Conservation (phyloP, 2,797 vertebrate genomes). For the Spea hammondii region DNA sequence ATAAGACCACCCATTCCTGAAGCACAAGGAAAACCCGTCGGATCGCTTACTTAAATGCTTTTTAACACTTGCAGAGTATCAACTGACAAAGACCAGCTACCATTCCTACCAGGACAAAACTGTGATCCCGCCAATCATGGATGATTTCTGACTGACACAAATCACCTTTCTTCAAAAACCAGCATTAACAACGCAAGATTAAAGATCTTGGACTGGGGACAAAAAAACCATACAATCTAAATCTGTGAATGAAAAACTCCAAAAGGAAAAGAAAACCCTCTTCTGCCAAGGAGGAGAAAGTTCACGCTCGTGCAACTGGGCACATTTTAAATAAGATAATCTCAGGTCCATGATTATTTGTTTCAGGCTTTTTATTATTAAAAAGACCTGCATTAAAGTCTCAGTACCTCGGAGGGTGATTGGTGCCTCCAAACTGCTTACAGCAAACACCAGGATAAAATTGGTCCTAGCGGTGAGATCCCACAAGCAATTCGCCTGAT, state of each 20-base stretch:
- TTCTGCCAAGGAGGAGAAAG: conserved; percentile 15
- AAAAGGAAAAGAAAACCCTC: neutral
- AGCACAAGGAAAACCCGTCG: conserved; percentile 65
- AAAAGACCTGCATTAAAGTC: conserved; percentile 62
- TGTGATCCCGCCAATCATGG: conserved; percentile 39
- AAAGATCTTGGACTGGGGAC: conserved; percentile 4
- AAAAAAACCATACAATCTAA: conserved; percentile 13
- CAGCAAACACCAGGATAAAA: conserved; percentile 13
- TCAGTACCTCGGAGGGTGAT: conserved; percentile 60
- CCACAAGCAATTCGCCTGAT: conserved; percentile 33
- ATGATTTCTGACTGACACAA: conserved; percentile 45
- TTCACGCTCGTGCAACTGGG: conserved; percentile 53
- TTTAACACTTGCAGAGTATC: conserved; percentile 50
- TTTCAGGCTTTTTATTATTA: conserved; percentile 59
- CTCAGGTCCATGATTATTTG: conserved; percentile 68
- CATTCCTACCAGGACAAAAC: conserved; percentile 48
- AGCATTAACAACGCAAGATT: conserved; percentile 35
- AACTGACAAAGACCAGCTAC: conserved; percentile 31
- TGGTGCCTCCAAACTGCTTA: conserved; percentile 40
- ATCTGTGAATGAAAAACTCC: conserved; percentile 39
- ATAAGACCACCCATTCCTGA: conserved; percentile 58
- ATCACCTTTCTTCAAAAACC: conserved; percentile 42
- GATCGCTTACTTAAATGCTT: conserved; percentile 60
- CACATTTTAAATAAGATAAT: conserved; percentile 62
- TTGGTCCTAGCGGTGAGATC: neutral